Evolutionary conservation across 2,113 vertebrate species (phyloP).

Genomic region (Anser brachyrhynchus): DNA sequence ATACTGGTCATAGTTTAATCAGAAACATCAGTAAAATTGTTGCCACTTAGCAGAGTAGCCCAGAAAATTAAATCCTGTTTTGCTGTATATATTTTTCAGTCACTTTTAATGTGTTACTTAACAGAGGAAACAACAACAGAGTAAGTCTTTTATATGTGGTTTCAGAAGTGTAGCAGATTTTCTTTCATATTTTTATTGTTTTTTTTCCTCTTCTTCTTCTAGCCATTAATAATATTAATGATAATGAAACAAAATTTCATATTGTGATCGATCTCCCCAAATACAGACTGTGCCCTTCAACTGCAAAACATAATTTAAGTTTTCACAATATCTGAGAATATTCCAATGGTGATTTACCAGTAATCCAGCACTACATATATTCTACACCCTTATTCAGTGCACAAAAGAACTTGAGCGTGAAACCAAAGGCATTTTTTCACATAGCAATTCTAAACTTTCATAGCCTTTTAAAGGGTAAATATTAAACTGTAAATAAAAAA

Average conservation of each 20-base stretch:
- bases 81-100: not conserved
- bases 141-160: conserved; percentile 2
- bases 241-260: not conserved
- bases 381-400: not conserved
- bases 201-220: not conserved
- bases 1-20: not conserved
- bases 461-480: not conserved
- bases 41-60: not conserved
- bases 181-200: conserved; percentile 23
- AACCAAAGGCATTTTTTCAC: not conserved
- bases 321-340: not conserved
- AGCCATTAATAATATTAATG: not conserved
- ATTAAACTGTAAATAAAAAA: not conserved
- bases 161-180: conserved; percentile 3
- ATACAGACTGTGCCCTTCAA: not conserved
- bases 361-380: not conserved
- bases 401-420: not conserved
- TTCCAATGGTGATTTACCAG: not conserved
- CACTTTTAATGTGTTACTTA: not conserved
- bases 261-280: not conserved
- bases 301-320: not conserved
- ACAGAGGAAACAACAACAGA: not conserved
- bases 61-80: conserved; percentile 18
- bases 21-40: not conserved
- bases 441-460: not conserved